Conservation (phyloP, 2,113 vertebrate species). For the Coracopsis vasa region DNA sequence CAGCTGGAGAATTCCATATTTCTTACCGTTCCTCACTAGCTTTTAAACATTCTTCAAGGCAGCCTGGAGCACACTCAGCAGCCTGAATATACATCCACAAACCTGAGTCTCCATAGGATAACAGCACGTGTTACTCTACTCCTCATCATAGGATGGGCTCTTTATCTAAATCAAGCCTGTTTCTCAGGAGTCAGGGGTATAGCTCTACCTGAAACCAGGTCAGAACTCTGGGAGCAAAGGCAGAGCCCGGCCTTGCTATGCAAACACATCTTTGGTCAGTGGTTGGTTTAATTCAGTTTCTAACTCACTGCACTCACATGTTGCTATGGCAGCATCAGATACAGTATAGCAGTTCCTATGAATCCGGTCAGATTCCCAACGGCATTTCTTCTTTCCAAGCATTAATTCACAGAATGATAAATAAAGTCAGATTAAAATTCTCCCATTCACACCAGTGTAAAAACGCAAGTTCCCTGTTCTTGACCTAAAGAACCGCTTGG, state of each 20-base stretch:
- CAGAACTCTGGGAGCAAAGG: not conserved
- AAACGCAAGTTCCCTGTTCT: not conserved
- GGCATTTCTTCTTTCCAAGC: not conserved
- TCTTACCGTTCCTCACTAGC: not conserved
- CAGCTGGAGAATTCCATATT: not conserved
- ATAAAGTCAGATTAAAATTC: not conserved
- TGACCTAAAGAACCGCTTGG: not conserved
- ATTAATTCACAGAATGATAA: not conserved
- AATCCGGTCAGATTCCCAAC: not conserved
- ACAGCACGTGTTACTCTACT: not conserved
- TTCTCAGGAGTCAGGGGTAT: not conserved
- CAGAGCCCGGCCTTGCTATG: not conserved
- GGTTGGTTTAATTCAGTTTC: conserved; percentile 34
- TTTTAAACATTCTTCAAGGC: not conserved
- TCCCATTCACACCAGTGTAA: not conserved
- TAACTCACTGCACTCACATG: not conserved
- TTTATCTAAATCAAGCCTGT: not conserved
- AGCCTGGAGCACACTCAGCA: not conserved
- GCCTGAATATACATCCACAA: not conserved
- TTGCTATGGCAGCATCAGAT: conserved; percentile 50
- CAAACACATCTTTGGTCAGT: not conserved
- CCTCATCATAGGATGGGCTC: not conserved
- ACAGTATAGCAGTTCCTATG: not conserved
- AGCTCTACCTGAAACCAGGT: not conserved
- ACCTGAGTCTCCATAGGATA: not conserved